Evolutionary conservation across 2,888 invertebrate species (phyloP), one percentile per base, ranked within the genome.

Genomic region (Chydorus sphaericus): DNA sequence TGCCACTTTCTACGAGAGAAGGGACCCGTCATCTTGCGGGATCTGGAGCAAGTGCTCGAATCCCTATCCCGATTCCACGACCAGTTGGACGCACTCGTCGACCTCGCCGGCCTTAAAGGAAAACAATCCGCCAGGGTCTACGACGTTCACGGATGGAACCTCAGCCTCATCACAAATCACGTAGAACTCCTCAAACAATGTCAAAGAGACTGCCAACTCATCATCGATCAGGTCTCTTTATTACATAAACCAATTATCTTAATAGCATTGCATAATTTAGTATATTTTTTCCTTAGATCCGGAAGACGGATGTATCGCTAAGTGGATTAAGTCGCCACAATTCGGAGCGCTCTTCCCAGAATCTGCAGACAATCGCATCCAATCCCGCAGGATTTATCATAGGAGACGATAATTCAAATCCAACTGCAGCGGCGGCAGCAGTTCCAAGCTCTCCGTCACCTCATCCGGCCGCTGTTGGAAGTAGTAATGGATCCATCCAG

Each of bases 101-200:
- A 62, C 37, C 69, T 70, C 54, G 66, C 68, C 8, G 74, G 74
- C 1, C 66, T 75, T 6, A 70, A 73, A 60, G 73, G 73, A 44
- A 73, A 72, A 62, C 76, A 76, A 63, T 67, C 65, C 54, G 63
- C 63, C 58, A 49, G 63, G 54, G 73, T 73, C 18, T 65, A 68
- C 51, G 76, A 77, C 62, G 76, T 73, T 62, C 75, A 73, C 63
- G 71, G 74, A 2, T 76, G 76, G 76, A 76, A 76, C 63, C 69
- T 75, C 44, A 67, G 75, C 33, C 69, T 77, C 38, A 65, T 78
- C 53, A 71, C 73, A 60, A 75, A 74, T 16, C 76, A 77, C 61
- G 67, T 75, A 44, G 75, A 75, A 58, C 67, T 75, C 20, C 65
- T 77, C 60, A 64, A 65, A 33, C 70, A 73, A 58, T 70, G 72